Conservation (phyloP, 1,140 invertebrate species). For the Pygmarrhopalites habei region DNA sequence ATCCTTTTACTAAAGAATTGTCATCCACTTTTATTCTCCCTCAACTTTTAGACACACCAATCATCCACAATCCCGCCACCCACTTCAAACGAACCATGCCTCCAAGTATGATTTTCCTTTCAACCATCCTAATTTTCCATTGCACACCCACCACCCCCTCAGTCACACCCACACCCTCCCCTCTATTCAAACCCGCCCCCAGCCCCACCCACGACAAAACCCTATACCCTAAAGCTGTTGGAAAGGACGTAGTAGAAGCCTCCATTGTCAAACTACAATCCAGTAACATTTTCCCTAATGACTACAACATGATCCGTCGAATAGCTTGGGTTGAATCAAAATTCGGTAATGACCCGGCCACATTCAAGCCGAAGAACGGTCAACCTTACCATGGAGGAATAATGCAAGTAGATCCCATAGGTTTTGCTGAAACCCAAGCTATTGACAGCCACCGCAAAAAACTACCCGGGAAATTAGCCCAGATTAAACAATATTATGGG, state of each 20-base stretch:
- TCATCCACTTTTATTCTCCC: no score
- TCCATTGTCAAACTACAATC: background rate
- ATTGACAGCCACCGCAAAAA: background rate
- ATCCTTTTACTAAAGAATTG: no score
- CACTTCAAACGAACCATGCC: no score
- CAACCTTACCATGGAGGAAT: background rate
- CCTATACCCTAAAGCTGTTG: background rate
- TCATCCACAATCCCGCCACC: no score
- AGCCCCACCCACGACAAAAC: background rate
- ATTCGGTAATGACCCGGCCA: background rate
- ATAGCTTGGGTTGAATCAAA: background rate
- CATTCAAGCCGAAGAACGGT: no score
- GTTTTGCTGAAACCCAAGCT: background rate
- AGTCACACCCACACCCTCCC: no score
- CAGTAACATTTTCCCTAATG: background rate
- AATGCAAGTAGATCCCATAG: background rate
- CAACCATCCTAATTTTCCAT: no score
- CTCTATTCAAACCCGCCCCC: no score
- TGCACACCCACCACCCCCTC: no score
- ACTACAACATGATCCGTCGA: background rate
- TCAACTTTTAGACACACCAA: no score
- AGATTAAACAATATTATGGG: background rate
- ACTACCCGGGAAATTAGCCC: background rate
- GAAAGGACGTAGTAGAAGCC: background rate
- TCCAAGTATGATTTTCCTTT: no score